Conservation (phyloP, 2,888 invertebrate species). For the Argyra leucocephala region DNA sequence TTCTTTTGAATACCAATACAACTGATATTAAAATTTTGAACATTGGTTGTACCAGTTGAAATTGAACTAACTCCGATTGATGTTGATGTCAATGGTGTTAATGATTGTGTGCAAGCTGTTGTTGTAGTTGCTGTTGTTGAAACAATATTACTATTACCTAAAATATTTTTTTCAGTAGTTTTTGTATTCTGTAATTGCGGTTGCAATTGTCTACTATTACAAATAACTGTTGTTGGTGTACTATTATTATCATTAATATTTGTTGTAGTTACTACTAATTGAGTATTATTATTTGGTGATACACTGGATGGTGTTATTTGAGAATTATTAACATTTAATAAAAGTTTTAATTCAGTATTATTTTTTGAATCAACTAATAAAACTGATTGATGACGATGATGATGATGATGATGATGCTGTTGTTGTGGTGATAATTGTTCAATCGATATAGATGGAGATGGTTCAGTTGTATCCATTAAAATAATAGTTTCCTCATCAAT, state of each 20-base stretch:
- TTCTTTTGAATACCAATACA: conserved; percentile 8
- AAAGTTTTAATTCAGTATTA: background rate
- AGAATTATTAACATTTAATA: conserved; percentile 5
- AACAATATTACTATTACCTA: background rate
- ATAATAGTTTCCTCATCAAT: conserved; percentile 18
- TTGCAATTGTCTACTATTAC: conserved; percentile 21
- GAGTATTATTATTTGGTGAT: conserved; percentile 8
- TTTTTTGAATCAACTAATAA: conserved; percentile 18
- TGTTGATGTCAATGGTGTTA: conserved; percentile 20
- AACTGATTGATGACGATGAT: conserved; percentile 25
- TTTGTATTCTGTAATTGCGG: background rate
- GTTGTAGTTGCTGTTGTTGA: background rate
- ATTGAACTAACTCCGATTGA: conserved; percentile 22
- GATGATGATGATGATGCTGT: conserved; percentile 25
- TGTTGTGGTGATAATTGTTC: conserved; percentile 16
- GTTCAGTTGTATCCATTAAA: conserved; percentile 17
- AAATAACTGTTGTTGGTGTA: conserved; percentile 37
- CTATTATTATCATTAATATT: conserved; percentile 32
- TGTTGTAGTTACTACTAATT: conserved; percentile 26
- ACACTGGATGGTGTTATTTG: background rate
- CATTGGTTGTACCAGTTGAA: conserved; percentile 21
- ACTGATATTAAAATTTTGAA: background rate
- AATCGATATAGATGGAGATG: conserved; percentile 8
- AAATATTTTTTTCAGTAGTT: background rate
- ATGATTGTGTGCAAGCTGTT: conserved; percentile 22